phyloP scores from a whole-genome alignment of 2,888 invertebrate species.

The Ptychoptera contaminata region DNA sequence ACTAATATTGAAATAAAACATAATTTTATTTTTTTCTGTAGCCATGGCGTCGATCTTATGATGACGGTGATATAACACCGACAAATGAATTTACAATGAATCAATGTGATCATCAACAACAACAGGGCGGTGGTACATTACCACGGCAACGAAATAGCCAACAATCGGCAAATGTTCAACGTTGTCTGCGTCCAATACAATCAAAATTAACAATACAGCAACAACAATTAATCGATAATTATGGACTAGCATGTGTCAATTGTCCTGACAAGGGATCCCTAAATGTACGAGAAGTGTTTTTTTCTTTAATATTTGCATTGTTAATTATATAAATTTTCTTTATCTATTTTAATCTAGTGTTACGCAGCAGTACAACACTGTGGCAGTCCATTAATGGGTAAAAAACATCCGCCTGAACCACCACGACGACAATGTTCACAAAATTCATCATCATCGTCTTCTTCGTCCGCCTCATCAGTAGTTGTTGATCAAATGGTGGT shows the following conservation, averaged over 20 bases:
- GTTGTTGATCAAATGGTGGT: slow-evolving; percentile 12
- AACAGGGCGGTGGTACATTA: slow-evolving; percentile 67
- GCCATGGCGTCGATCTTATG: slow-evolving; percentile 61
- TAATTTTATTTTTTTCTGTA: slow-evolving; percentile 14
- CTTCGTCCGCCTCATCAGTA: slow-evolving; percentile 1
- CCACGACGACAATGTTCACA: slow-evolving; percentile 50
- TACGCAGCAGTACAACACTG: slow-evolving; percentile 15
- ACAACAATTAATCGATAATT: slow-evolving; percentile 22
- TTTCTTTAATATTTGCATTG: too few species aligned
- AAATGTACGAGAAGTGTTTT: too few species aligned
- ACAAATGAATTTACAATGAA: slow-evolving; percentile 53
- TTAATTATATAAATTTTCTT: too few species aligned
- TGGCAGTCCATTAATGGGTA: slow-evolving; percentile 53
- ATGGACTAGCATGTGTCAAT: not conserved
- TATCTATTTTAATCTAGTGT: too few species aligned
- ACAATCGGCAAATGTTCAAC: slow-evolving; percentile 8
- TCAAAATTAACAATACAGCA: slow-evolving; percentile 14
- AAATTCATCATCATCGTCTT: not conserved
- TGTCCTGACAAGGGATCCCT: too few species aligned
- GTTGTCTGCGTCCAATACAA: slow-evolving; percentile 7
- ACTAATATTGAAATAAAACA: not conserved
- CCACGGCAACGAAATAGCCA: slow-evolving; percentile 54
- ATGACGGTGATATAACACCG: slow-evolving; percentile 81
- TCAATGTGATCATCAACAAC: slow-evolving; percentile 19
- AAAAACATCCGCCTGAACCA: slow-evolving; percentile 68